phyloP scores from a whole-genome alignment of 2,888 invertebrate genomes.

The Lasioglossum zephyrum region DNA sequence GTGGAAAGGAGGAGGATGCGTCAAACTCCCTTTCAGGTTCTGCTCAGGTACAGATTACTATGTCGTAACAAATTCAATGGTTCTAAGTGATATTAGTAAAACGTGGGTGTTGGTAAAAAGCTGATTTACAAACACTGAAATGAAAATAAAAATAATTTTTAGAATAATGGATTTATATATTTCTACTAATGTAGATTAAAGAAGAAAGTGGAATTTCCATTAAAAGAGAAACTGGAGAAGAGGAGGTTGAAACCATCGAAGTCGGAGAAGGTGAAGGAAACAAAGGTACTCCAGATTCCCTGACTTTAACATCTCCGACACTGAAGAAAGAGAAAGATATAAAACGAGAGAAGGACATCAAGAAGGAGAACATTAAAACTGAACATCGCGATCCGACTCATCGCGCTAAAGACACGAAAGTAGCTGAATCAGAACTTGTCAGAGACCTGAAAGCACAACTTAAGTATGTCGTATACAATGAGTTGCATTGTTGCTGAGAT shows the following conservation, averaged over 20 bases:
- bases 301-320: slow-evolving; percentile 83
- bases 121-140: neutral
- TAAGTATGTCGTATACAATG: slow-evolving; percentile 87
- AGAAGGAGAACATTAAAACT: slow-evolving; percentile 84
- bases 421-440: slow-evolving; percentile 90
- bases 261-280: slow-evolving; percentile 84
- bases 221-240: slow-evolving; percentile 80
- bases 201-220: slow-evolving; percentile 79
- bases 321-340: slow-evolving; percentile 87
- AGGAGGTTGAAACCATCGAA: slow-evolving; percentile 83
- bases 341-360: slow-evolving; percentile 87
- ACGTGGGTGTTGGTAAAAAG: neutral
- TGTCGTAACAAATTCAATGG: neutral
- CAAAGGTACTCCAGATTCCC: slow-evolving; percentile 83
- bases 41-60: slow-evolving; percentile 74
- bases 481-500: slow-evolving; percentile 21
- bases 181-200: slow-evolving; percentile 73
- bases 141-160: neutral
- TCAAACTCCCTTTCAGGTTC: slow-evolving; percentile 80
- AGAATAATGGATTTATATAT: slow-evolving; percentile 2
- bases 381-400: slow-evolving; percentile 86
- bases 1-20: slow-evolving; percentile 85
- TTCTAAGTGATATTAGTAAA: neutral
- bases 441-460: slow-evolving; percentile 96
- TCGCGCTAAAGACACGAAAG: slow-evolving; percentile 88